phyloP scores from a whole-genome alignment of 2,113 vertebrate species.

The Pseudorhombus dupliciocellatus region DNA sequence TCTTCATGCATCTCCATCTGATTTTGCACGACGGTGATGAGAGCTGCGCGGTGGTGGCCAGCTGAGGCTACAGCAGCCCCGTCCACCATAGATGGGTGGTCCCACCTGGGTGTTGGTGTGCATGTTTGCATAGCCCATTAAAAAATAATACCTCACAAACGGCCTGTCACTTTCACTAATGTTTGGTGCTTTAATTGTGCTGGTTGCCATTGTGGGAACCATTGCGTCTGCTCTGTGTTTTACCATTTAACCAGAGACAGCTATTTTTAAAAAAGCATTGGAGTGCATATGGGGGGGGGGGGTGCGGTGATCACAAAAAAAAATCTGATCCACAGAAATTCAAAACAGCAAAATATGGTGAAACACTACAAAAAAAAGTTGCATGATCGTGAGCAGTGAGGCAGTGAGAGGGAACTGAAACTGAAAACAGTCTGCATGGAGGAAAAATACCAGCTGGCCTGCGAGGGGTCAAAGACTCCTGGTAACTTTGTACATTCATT shows the following conservation, averaged over 20 bases:
- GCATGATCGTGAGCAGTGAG: neutral
- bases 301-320: neutral
- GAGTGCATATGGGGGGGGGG: slow-evolving; percentile 2
- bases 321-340: slow-evolving; percentile 19
- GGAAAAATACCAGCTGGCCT: neutral
- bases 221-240: neutral
- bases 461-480: too few relatives aligned
- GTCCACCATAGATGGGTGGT: slow-evolving; percentile 12
- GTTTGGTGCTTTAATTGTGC: neutral
- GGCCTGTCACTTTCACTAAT: neutral
- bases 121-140: neutral
- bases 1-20: slow-evolving; percentile 44
- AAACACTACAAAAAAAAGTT: neutral
- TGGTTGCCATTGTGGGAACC: neutral
- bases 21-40: slow-evolving; percentile 19
- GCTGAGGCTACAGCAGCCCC: slow-evolving; percentile 27
- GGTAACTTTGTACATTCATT: neutral
- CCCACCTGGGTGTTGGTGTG: slow-evolving; percentile 19
- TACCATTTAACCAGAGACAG: neutral
- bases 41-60: slow-evolving; percentile 43
- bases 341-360: neutral
- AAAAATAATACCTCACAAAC: neutral
- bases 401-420: neutral
- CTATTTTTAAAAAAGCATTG: neutral
- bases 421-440: neutral